Conservation (phyloP, 2,888 invertebrate genomes). For the Parnassius mnemosyne region DNA sequence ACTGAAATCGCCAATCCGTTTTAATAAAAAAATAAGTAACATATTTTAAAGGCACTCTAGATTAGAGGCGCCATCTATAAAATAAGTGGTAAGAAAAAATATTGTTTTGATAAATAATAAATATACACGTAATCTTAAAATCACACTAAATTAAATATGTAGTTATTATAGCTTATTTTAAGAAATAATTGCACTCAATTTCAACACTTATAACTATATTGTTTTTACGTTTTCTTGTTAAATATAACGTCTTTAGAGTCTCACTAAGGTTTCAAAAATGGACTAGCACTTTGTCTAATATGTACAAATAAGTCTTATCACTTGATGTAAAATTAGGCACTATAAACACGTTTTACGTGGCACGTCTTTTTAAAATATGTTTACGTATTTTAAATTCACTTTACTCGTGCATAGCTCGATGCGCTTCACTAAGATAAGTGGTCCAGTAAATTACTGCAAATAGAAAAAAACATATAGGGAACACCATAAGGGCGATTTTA, state of each 20-base stretch:
- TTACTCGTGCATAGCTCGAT: conserved; percentile 53
- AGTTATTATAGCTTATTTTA: conserved; percentile 13
- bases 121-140: conserved; percentile 16
- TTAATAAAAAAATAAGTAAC: neutral
- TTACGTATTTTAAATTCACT: conserved; percentile 29
- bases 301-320: conserved; percentile 51
- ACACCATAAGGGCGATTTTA: conserved; percentile 81
- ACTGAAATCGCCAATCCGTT: neutral
- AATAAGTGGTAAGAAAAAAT: conserved; percentile 6
- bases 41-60: conserved; percentile 6
- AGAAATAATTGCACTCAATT: conserved; percentile 24
- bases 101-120: conserved; percentile 12
- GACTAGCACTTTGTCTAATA: conserved; percentile 70
- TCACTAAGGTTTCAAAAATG: conserved; percentile 44
- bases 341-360: conserved; percentile 23
- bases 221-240: conserved; percentile 18
- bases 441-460: conserved; percentile 82
- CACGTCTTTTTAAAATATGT: neutral
- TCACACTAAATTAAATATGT: conserved; percentile 1
- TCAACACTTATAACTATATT: conserved; percentile 22
- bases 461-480: conserved; percentile 80
- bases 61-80: conserved; percentile 4
- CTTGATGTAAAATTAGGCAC: conserved; percentile 46
- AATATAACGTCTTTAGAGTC: conserved; percentile 30
- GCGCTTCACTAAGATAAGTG: conserved; percentile 81